These are phyloP conservation scores for Tretioscincus oriximinensis DNA, from an alignment of 2,113 vertebrate species.

Conservation along the genomic window DNA sequence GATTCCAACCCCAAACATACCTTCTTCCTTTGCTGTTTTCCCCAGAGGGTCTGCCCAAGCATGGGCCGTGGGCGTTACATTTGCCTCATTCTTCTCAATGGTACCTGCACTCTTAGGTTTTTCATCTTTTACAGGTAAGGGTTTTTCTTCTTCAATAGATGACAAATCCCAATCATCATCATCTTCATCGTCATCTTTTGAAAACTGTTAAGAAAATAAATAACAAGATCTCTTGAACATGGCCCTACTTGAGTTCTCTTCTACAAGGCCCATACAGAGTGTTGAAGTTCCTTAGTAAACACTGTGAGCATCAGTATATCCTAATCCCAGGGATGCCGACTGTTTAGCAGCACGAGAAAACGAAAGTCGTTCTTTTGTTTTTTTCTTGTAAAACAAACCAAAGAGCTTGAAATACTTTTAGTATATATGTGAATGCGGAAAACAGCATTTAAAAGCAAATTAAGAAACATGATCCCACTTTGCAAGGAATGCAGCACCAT, in stretches of 20 bases:
- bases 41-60: slow-evolving; percentile 77
- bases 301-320: neutral
- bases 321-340: neutral
- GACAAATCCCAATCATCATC: slow-evolving; percentile 86
- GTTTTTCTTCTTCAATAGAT: slow-evolving; percentile 80
- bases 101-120: slow-evolving; percentile 50
- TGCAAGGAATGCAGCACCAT: neutral
- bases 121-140: slow-evolving; percentile 56
- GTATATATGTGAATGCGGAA: neutral
- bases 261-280: neutral
- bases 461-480: neutral
- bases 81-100: slow-evolving; percentile 71
- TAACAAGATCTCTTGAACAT: neutral
- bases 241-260: neutral
- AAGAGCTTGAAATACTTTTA: neutral
- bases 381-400: neutral
- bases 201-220: slow-evolving; percentile 54
- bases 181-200: slow-evolving; percentile 77
- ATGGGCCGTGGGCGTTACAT: slow-evolving; percentile 72
- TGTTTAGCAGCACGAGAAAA: neutral
- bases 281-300: neutral
- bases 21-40: slow-evolving; percentile 75
- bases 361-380: neutral
- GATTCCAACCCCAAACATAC: slow-evolving; percentile 52
- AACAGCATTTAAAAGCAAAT: neutral